phyloP scores from a whole-genome alignment of 1,140 invertebrate species.

The Magallana angulata region DNA sequence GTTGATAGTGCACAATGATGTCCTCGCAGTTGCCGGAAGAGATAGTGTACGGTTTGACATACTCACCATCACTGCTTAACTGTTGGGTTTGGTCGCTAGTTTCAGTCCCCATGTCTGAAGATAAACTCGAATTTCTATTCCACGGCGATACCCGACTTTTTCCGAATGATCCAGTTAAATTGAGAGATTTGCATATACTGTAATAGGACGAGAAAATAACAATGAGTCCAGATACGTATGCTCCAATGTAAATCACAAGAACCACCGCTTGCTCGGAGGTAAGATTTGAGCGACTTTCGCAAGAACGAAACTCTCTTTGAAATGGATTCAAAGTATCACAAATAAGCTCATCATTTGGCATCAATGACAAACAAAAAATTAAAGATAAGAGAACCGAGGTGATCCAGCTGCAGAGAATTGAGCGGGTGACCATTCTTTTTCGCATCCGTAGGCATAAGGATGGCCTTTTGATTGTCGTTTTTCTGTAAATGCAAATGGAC shows the following conservation, averaged over 20 bases:
- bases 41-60: constrained; percentile 47
- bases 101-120: constrained; percentile 53
- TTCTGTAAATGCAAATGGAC: constrained; percentile 68
- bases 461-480: constrained; percentile 63
- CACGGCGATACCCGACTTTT: constrained; percentile 63
- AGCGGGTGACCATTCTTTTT: constrained; percentile 61
- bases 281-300: neutral
- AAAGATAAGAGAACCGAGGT: constrained; percentile 60
- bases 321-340: constrained; percentile 61
- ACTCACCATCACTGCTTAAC: neutral
- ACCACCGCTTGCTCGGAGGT: constrained; percentile 52
- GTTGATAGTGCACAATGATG: constrained; percentile 66
- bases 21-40: constrained; percentile 32
- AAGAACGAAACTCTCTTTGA: constrained; percentile 44
- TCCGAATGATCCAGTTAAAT: constrained; percentile 53
- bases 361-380: constrained; percentile 60
- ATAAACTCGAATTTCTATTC: constrained; percentile 49
- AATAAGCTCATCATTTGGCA: constrained; percentile 45
- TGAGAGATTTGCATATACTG: constrained; percentile 64
- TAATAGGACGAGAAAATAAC: constrained; percentile 65
- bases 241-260: constrained; percentile 54
- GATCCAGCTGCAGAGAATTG: constrained; percentile 64
- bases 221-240: constrained; percentile 53
- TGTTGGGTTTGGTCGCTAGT: constrained; percentile 11
- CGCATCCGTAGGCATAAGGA: constrained; percentile 59